Conservation (phyloP, 2,113 vertebrate genomes). For the Dissostichus mawsoni region DNA sequence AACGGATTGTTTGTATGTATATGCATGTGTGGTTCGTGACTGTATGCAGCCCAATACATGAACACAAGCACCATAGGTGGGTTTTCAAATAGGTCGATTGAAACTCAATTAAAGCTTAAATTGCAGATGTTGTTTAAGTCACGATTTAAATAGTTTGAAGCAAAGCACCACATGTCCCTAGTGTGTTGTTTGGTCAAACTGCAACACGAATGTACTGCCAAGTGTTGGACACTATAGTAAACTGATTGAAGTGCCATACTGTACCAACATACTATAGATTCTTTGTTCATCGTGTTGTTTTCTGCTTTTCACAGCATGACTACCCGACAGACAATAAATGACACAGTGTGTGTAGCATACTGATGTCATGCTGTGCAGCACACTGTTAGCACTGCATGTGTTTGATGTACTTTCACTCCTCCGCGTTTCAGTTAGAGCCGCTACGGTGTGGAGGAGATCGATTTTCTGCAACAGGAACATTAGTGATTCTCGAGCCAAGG, state of each 20-base stretch:
- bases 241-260: neutral
- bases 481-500: conserved; percentile 82
- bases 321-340: neutral
- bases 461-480: conserved; percentile 84
- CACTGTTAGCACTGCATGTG: conserved; percentile 28
- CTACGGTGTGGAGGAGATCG: conserved; percentile 72
- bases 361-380: neutral
- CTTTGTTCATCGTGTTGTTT: neutral
- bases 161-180: neutral
- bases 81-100: neutral
- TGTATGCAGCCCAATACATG: neutral
- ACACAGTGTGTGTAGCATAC: neutral
- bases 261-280: neutral
- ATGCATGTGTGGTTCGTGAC: neutral
- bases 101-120: neutral
- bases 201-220: neutral
- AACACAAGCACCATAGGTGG: neutral
- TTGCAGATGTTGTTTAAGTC: neutral
- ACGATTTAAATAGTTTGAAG: neutral
- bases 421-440: conserved; percentile 63
- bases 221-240: neutral
- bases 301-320: neutral
- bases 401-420: conserved; percentile 63
- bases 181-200: neutral
- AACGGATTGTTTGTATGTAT: neutral